Evolutionary conservation across 1,140 invertebrate species (phyloP).

Genomic region (Phenacoccus solenopsis): DNA sequence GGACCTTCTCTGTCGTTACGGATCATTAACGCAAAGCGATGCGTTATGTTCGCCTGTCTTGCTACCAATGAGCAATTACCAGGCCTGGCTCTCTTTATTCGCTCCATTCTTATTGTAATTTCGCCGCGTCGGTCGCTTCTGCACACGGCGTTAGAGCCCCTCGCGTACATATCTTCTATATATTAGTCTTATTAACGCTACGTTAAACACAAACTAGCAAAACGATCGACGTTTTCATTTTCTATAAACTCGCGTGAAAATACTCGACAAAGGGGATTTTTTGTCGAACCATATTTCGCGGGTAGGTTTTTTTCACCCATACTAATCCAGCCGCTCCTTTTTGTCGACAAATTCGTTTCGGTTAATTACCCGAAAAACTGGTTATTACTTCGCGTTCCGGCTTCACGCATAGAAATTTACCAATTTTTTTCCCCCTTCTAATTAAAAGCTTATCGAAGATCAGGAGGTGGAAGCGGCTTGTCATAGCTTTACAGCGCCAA

Average conservation of each 20-base stretch:
- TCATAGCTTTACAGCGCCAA: background rate
- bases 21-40: background rate
- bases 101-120: background rate
- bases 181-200: slow-evolving; percentile 2
- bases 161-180: slow-evolving; percentile 3
- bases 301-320: too few species aligned
- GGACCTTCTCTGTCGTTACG: background rate
- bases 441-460: background rate
- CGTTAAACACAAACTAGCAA: slow-evolving; percentile 1
- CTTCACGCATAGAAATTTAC: background rate
- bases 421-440: background rate
- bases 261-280: slow-evolving; percentile 1
- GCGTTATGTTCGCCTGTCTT: slow-evolving; percentile 1
- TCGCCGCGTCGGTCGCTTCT: background rate
- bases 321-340: too few species aligned
- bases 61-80: background rate
- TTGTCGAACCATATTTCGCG: background rate
- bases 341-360: background rate
- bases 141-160: background rate
- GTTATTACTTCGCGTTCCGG: too few species aligned
- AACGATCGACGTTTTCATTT: background rate
- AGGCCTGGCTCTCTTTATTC: background rate
- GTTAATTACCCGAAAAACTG: background rate
- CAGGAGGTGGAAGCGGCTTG: background rate
- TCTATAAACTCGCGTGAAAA: background rate